A percentile compares a stretch with the other conserved stretches of the same genome.
Conservation (phyloP, 2,797 vertebrate species). For the Oryzias sinensis region DNA sequence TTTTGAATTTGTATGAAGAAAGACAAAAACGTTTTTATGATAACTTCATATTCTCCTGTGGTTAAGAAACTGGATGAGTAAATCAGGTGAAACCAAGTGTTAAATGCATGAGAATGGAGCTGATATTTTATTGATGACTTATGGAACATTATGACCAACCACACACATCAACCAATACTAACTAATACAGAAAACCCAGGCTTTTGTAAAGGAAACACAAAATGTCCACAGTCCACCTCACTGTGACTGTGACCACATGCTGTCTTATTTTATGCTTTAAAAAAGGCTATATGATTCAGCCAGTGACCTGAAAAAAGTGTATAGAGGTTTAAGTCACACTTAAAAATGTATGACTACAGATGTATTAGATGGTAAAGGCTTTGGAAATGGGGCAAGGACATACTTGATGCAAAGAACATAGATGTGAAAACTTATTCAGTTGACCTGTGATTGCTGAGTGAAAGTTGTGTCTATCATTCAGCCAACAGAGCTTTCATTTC, state of each 20-base stretch:
- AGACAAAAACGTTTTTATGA: conserved; percentile 54
- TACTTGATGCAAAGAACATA: background rate
- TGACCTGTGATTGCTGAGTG: background rate
- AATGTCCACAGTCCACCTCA: conserved; percentile 1
- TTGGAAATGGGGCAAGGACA: background rate
- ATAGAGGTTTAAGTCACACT: background rate
- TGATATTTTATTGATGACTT: conserved; percentile 71
- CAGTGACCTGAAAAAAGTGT: background rate
- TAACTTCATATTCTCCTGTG: conserved; percentile 45
- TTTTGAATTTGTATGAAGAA: conserved; percentile 23
- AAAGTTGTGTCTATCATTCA: background rate
- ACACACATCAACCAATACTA: conserved; percentile 24
- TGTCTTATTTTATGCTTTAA: background rate
- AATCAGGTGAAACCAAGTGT: conserved; percentile 71
- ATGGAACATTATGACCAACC: conserved; percentile 51
- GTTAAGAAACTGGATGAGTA: conserved; percentile 51
- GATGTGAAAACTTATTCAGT: background rate
- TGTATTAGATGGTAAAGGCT: background rate
- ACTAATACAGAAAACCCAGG: conserved; percentile 11
- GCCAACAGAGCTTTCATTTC: background rate
- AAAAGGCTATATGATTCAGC: background rate
- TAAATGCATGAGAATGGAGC: conserved; percentile 65
- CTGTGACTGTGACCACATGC: conserved; percentile 5
- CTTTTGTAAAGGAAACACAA: conserved; percentile 17
- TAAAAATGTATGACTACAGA: conserved; percentile 6